phyloP scores from a whole-genome alignment of 2,797 vertebrate species.

The Cynodonichthys magdalenae region DNA sequence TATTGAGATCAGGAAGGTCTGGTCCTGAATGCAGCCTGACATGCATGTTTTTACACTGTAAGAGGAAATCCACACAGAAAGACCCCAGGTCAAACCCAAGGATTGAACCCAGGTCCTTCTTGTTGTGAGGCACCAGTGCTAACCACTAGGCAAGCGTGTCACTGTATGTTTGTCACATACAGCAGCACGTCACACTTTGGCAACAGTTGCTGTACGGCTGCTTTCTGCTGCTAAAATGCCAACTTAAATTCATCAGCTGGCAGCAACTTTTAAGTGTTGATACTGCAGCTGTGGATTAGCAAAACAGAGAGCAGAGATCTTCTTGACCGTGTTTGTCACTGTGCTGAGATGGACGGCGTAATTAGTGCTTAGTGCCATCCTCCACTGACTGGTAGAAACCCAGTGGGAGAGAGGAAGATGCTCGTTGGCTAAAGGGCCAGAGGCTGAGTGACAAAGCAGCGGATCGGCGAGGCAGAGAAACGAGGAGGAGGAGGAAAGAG shows the following conservation, averaged over 20 bases:
- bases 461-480: constrained; percentile 40
- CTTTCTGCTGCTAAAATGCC: constrained; percentile 39
- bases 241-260: constrained; percentile 46
- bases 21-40: too few relatives aligned
- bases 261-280: constrained; percentile 45
- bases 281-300: constrained; percentile 60
- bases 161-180: constrained; percentile 5
- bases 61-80: too few relatives aligned
- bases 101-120: too few relatives aligned
- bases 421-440: constrained; percentile 44
- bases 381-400: constrained; percentile 60
- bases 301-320: constrained; percentile 51
- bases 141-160: too few relatives aligned
- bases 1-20: too few relatives aligned
- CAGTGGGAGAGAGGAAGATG: constrained; percentile 52
- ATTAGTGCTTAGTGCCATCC: constrained; percentile 72
- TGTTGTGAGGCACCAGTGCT: too few relatives aligned
- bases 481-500: constrained; percentile 25
- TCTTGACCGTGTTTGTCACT: constrained; percentile 52
- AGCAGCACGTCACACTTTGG: constrained; percentile 24
- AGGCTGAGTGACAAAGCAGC: constrained; percentile 58
- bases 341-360: constrained; percentile 63
- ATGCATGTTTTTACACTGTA: too few relatives aligned
- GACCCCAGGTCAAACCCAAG: too few relatives aligned
- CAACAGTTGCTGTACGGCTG: constrained; percentile 38